These are phyloP conservation scores for Furcifer pardalis DNA, from an alignment of 2,797 vertebrate genomes.

Conservation along the genomic window DNA sequence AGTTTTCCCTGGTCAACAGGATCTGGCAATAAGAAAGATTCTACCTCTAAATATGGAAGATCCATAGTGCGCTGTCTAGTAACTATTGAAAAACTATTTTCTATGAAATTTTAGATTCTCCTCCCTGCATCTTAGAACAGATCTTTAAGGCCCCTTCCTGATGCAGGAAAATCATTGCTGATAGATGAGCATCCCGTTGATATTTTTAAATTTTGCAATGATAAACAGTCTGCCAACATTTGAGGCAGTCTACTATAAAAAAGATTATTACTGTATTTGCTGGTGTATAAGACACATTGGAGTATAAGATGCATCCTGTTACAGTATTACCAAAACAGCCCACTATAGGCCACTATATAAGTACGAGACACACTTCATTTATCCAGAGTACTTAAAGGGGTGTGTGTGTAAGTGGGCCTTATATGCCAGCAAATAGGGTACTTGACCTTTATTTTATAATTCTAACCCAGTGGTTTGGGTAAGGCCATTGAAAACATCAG, in stretches of 20 bases:
- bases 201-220: not conserved
- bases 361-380: too few relatives aligned
- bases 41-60: not conserved
- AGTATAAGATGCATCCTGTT: too few relatives aligned
- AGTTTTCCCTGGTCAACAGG: not conserved
- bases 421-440: too few relatives aligned
- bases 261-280: too few relatives aligned
- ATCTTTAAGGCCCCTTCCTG: not conserved
- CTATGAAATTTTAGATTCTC: not conserved
- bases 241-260: not conserved
- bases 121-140: not conserved
- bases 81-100: not conserved
- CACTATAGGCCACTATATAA: too few relatives aligned
- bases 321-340: too few relatives aligned
- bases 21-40: not conserved
- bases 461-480: not conserved
- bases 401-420: too few relatives aligned
- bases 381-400: too few relatives aligned
- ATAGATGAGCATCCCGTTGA: not conserved
- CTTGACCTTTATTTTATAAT: not conserved
- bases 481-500: not conserved
- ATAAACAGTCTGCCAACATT: not conserved
- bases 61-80: not conserved
- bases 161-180: not conserved
- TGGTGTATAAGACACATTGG: too few relatives aligned